phyloP scores from a whole-genome alignment of 1,140 invertebrate species.

The Eulimnadia texana region DNA sequence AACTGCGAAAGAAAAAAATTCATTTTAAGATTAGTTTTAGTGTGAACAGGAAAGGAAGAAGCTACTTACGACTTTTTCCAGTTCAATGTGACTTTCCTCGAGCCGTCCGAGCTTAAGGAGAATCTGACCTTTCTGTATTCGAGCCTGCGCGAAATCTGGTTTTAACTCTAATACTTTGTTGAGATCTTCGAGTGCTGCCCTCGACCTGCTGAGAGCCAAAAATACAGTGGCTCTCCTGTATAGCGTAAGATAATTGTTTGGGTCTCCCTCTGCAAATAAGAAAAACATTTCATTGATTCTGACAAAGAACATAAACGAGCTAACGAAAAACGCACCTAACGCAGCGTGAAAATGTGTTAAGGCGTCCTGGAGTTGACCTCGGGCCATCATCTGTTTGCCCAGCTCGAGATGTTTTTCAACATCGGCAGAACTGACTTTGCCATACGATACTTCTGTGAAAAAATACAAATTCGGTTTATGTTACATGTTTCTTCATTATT shows the following conservation, averaged over 20 bases:
- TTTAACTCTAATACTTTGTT: slow-evolving; percentile 83
- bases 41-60: too few species aligned
- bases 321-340: slow-evolving; percentile 53
- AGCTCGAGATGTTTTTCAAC: slow-evolving; percentile 84
- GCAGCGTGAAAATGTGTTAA: slow-evolving; percentile 95
- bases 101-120: slow-evolving; percentile 79
- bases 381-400: slow-evolving; percentile 75
- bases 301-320: not conserved
- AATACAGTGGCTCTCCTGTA: slow-evolving; percentile 92
- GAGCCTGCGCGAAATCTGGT: slow-evolving; percentile 77
- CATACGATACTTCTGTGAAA: not conserved
- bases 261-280: slow-evolving; percentile 70
- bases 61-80: slow-evolving; percentile 70
- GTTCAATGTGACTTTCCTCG: slow-evolving; percentile 65
- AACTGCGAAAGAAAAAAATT: slow-evolving; percentile 39
- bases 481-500: not conserved
- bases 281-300: not conserved
- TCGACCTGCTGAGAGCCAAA: slow-evolving; percentile 88
- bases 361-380: slow-evolving; percentile 88
- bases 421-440: slow-evolving; percentile 37
- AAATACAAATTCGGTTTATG: not conserved
- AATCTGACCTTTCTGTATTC: slow-evolving; percentile 71
- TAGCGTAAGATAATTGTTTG: slow-evolving; percentile 87
- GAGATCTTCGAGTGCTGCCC: slow-evolving; percentile 86
- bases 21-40: too few species aligned